Evolutionary conservation across 1,140 invertebrate species (phyloP).

Genomic region (Rhagoletis zephyria): DNA sequence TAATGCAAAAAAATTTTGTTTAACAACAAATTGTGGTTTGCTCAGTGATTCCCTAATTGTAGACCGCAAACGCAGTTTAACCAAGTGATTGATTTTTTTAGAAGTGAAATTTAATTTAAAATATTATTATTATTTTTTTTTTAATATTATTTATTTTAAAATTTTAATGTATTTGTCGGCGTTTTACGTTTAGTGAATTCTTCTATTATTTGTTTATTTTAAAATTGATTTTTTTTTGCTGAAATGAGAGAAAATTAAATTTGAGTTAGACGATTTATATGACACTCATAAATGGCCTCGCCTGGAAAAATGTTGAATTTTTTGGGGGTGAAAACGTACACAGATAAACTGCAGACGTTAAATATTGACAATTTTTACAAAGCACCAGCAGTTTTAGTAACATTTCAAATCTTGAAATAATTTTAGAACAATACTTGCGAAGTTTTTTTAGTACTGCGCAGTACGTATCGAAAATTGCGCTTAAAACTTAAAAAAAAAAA

Average conservation of each 20-base stretch:
- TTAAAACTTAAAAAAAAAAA: no score
- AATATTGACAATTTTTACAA: no score
- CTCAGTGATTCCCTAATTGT: slow-evolving; percentile 34
- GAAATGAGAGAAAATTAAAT: slow-evolving; percentile 16
- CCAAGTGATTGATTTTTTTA: slow-evolving; percentile 34
- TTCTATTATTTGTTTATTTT: neutral
- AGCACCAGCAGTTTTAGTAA: no score
- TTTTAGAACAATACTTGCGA: no score
- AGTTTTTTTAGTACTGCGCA: no score
- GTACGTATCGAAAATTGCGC: no score
- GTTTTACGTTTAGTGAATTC: neutral
- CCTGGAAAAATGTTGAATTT: neutral
- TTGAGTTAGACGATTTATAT: neutral
- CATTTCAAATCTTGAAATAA: no score
- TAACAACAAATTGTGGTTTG: slow-evolving; percentile 9
- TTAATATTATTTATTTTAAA: slow-evolving; percentile 9
- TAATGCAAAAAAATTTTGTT: slow-evolving; percentile 3
- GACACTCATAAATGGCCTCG: neutral
- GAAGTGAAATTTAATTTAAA: neutral
- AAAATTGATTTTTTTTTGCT: slow-evolving; percentile 10
- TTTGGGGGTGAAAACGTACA: no score
- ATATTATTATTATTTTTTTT: no score
- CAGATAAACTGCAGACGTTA: no score
- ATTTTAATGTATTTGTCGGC: neutral
- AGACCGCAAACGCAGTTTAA: neutral